A percentile compares a stretch with the other conserved stretches of the same genome.
Evolutionary conservation across 1,140 invertebrate species (phyloP).

Genomic region (Pseudomyrmex flavicornis): DNA sequence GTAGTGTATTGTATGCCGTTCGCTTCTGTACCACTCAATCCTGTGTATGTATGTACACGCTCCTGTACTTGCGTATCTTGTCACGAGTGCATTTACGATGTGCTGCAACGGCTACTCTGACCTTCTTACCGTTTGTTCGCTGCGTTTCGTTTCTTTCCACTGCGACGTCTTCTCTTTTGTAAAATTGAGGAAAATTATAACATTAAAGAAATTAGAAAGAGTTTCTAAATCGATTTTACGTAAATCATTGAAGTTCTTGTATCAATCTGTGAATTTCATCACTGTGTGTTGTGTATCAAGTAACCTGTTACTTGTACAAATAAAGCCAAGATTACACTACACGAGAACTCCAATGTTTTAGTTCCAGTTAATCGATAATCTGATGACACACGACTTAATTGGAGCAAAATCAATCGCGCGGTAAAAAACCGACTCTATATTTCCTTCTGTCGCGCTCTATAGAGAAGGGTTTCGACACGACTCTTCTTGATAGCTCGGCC

Average conservation of each 20-base stretch:
- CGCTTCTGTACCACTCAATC: not conserved
- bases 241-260: conserved; percentile 4
- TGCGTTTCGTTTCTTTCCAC: not conserved
- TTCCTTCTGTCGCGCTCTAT: not conserved
- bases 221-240: not conserved
- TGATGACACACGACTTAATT: conserved; percentile 9
- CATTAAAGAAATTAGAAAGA: not conserved
- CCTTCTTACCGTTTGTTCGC: not conserved
- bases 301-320: not conserved
- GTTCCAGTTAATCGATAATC: not conserved
- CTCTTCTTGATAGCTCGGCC: conserved; percentile 2
- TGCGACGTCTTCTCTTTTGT: too few relatives aligned
- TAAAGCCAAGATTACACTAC: not conserved
- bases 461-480: not conserved
- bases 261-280: conserved; percentile 12
- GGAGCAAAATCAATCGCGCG: conserved; percentile 1
- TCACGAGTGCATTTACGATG: conserved; percentile 21
- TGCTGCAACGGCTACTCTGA: not conserved
- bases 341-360: not conserved
- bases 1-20: conserved; percentile 5
- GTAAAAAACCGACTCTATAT: not conserved
- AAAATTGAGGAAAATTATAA: conserved; percentile 13
- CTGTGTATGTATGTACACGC: not conserved
- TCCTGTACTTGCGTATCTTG: not conserved
- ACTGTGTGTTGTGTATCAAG: too few relatives aligned